Conservation (phyloP, 1,140 invertebrate genomes). For the Drosophila simulans region DNA sequence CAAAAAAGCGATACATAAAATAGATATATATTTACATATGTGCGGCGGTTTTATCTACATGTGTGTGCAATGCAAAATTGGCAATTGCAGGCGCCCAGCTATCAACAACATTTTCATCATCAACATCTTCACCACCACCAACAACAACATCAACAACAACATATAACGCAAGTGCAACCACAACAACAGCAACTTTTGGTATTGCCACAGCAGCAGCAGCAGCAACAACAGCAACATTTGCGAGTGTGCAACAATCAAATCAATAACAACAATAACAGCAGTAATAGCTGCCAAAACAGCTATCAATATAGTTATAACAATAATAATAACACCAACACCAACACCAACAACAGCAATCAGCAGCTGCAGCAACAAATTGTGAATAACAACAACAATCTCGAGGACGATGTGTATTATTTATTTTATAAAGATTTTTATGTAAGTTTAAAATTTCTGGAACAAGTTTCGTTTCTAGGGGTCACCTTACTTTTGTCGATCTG, state of each 20-base stretch:
- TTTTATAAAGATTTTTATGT: conserved; percentile 83
- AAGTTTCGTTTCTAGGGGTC: too few relatives aligned
- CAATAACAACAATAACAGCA: conserved; percentile 48
- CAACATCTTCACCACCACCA: conserved; percentile 43
- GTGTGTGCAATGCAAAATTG: conserved; percentile 82
- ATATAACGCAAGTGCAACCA: conserved; percentile 20
- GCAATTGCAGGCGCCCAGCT: conserved; percentile 76
- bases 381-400: conserved; percentile 65
- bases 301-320: conserved; percentile 44
- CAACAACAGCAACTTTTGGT: conserved; percentile 35
- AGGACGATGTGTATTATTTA: conserved; percentile 80
- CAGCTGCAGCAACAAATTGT: conserved; percentile 28
- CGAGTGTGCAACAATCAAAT: conserved; percentile 33
- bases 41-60: conserved; percentile 41
- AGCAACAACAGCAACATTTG: conserved; percentile 40
- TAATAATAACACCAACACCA: conserved; percentile 36
- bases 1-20: conserved; percentile 2
- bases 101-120: conserved; percentile 74
- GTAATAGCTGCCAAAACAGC: conserved; percentile 47
- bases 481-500: conserved; percentile 5
- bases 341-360: conserved; percentile 29
- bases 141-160: conserved; percentile 27
- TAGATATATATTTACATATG: conserved; percentile 42
- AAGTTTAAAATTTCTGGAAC: conserved; percentile 41
- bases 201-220: conserved; percentile 35